Evolutionary conservation across 1,140 invertebrate species (phyloP).

Genomic region (Drosophila equinoxialis): DNA sequence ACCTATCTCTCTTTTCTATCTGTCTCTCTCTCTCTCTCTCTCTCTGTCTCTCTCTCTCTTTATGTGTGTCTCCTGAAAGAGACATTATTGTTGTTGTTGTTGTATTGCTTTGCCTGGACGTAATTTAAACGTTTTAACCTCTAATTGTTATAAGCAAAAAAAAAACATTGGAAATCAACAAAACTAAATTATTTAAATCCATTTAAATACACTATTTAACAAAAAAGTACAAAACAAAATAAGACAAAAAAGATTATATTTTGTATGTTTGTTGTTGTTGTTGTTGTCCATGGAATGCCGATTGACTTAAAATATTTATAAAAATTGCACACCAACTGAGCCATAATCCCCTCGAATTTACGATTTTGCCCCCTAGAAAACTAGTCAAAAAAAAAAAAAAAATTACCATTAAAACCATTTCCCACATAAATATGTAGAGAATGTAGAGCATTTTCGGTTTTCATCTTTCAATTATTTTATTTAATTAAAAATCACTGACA

Average conservation of each 20-base stretch:
- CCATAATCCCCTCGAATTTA: neutral
- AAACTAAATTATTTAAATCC: slow-evolving; percentile 7
- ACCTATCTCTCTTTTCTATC: slow-evolving; percentile 29
- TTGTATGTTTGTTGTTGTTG: slow-evolving; percentile 4
- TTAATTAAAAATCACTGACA: slow-evolving; percentile 10
- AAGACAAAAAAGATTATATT: neutral
- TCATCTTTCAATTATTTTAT: slow-evolving; percentile 4
- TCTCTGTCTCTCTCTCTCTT: slow-evolving; percentile 36
- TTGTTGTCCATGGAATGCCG: slow-evolving; percentile 9
- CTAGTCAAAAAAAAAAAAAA: neutral
- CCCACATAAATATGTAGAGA: neutral
- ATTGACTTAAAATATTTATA: slow-evolving; percentile 10
- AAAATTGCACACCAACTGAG: slow-evolving; percentile 10
- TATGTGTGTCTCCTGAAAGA: slow-evolving; percentile 38
- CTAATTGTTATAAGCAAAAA: slow-evolving; percentile 63
- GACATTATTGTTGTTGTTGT: slow-evolving; percentile 64
- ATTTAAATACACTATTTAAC: neutral
- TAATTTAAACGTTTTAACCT: slow-evolving; percentile 76
- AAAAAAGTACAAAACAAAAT: neutral
- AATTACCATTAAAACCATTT: neutral
- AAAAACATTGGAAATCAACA: slow-evolving; percentile 38
- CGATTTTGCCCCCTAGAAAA: neutral
- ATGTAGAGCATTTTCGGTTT: neutral
- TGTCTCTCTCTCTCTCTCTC: slow-evolving; percentile 36
- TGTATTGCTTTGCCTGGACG: slow-evolving; percentile 83